A percentile compares a stretch with the other conserved stretches of the same genome.
These are phyloP conservation scores for Melanerpes aurifrons DNA, from an alignment of 2,113 vertebrate species.

Conservation along the genomic window DNA sequence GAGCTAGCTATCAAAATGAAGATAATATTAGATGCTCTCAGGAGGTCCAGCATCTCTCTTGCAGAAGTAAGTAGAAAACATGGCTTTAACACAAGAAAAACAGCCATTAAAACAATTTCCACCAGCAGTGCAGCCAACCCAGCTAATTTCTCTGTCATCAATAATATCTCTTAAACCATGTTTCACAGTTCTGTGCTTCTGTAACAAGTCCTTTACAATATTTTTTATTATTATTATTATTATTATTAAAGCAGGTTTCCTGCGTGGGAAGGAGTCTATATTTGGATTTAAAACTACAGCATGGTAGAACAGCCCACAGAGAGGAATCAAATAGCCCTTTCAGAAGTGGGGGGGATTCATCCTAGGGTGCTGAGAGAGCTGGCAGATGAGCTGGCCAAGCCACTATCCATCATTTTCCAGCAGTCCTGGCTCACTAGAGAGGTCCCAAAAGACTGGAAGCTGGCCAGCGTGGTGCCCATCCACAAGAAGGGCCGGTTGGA, in stretches of 20 bases:
- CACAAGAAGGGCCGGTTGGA: too few relatives aligned
- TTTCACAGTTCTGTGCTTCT: neutral
- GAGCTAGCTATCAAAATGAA: neutral
- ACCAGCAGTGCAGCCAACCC: neutral
- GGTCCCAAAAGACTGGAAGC: too few relatives aligned
- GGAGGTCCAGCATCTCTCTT: neutral
- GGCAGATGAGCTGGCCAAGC: too few relatives aligned
- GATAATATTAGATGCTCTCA: neutral
- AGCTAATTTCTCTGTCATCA: neutral
- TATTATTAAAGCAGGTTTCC: neutral
- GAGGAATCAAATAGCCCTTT: neutral
- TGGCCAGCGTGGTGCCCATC: too few relatives aligned
- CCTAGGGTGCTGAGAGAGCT: too few relatives aligned
- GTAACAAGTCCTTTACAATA: neutral
- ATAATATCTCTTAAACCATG: neutral
- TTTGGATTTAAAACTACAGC: conserved; percentile 31
- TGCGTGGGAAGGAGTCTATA: conserved; percentile 28
- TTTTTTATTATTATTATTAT: neutral
- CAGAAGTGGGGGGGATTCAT: neutral
- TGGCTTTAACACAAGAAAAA: neutral
- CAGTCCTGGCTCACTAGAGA: too few relatives aligned
- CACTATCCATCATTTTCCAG: too few relatives aligned
- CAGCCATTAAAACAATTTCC: neutral
- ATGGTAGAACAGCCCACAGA: neutral
- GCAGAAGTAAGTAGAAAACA: neutral